Evolutionary conservation across 23 tunicate genomes (phyloP).

Genomic region (Phallusia fumigata): DNA sequence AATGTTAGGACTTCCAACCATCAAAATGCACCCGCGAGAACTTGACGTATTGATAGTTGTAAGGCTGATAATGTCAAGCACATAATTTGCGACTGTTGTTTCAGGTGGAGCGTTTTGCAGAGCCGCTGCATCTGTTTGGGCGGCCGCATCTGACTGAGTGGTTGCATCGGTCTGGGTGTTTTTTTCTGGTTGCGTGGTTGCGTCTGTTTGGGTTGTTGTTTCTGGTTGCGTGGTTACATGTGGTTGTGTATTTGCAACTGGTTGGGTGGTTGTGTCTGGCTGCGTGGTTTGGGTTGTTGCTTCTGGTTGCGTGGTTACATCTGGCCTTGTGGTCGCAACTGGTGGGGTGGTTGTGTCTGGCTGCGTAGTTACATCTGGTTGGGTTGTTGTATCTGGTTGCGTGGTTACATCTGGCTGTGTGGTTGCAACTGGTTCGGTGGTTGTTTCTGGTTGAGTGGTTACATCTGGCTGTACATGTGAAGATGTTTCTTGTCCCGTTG

Average conservation of each 20-base stretch:
- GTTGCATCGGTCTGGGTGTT: background rate
- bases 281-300: too few species aligned
- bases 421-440: background rate
- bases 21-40: background rate
- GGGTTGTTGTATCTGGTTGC: background rate
- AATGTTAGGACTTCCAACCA: background rate
- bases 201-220: background rate
- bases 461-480: background rate
- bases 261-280: background rate
- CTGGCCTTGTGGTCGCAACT: background rate
- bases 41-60: background rate
- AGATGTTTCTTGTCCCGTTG: background rate
- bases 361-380: background rate
- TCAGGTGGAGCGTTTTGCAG: background rate
- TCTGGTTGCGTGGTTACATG: background rate
- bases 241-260: background rate
- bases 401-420: conserved; percentile 7
- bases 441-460: background rate
- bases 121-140: background rate
- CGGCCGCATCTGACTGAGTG: background rate
- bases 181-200: background rate
- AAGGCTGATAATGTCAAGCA: background rate
- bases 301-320: conserved; percentile 6
- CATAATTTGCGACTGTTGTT: background rate
- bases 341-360: conserved; percentile 1